A percentile compares a stretch with the other conserved stretches of the same genome.
phyloP scores from a whole-genome alignment of 2,113 vertebrate species.

The Mus spicilegus region DNA sequence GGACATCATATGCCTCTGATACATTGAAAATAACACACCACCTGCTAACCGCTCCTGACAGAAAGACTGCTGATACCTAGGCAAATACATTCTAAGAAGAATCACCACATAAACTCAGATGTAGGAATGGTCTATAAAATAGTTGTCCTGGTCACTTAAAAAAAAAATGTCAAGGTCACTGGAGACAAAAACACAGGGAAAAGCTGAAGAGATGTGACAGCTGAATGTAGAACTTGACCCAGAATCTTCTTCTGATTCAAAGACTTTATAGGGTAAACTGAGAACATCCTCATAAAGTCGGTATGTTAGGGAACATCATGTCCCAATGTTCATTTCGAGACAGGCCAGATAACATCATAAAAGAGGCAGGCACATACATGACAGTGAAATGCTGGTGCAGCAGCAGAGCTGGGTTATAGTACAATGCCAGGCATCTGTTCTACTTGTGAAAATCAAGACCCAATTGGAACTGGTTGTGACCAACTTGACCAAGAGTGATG shows the following conservation, averaged over 20 bases:
- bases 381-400: background rate
- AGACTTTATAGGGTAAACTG: background rate
- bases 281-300: background rate
- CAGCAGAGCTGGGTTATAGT: background rate
- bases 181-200: background rate
- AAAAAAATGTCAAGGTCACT: background rate
- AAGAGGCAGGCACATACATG: background rate
- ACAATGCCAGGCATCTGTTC: background rate
- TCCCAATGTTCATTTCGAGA: background rate
- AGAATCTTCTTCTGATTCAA: background rate
- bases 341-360: background rate
- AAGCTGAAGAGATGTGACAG: background rate
- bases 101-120: background rate
- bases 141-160: background rate
- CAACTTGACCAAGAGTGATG: background rate
- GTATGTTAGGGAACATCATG: background rate
- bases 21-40: background rate
- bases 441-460: background rate
- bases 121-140: background rate
- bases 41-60: background rate
- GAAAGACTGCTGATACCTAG: background rate
- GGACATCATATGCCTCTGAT: background rate
- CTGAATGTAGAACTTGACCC: background rate
- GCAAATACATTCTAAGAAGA: background rate
- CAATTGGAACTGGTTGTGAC: background rate